Base-by-base conservation (phyloP, 2,888 invertebrate genomes). In the Anoncus sp. region DNA sequence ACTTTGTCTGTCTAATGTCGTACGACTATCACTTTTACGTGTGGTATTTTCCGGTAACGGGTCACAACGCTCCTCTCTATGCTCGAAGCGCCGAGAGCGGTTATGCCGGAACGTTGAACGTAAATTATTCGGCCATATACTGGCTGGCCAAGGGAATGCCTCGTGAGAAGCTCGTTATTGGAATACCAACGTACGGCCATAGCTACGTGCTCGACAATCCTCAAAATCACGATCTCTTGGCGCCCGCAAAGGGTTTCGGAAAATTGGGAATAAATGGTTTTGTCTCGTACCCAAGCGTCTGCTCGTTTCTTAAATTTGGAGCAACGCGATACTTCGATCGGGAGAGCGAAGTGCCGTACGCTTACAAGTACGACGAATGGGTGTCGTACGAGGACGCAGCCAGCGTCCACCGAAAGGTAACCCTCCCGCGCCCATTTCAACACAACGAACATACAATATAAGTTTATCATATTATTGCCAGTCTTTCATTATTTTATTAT, bases 1-100 rank as follows among this genome's bases (percentile, higher is more conserved):
- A 98, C 90, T 97, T 94, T 92, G 94, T 97, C 0, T 97, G 97
- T 90, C 87, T 98, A n/a, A 98, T 98, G 98, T 94, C 96, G 0
- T 98, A 98, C 88, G 98, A 98, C 90, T 98, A 94, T 87, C 97
- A 98, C 90, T 96, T 94, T 86, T 98, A 94, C 87, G 93, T 94
- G 4, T 93, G 93, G 88, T 94, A 94, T 78, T 95, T 96, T 1
- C 98, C 98, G 0, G 94, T 97, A 83, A 98, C 98, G 18, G 95
- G 97, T 0, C 92, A 97, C 14, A 98, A 98, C 91, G 94, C 98
- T 0, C 98, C 98, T 0, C 91, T 98, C 3, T 96, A 94, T 88
- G 91, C 93, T 1, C 92, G 93, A 6, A 85, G 91, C 9, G 91
- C 91, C 1, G 96, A 97, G 83, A 92, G 92, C 45, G 93, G 94